Conservation (phyloP, 2,113 vertebrate species). For the Chauna torquata region DNA sequence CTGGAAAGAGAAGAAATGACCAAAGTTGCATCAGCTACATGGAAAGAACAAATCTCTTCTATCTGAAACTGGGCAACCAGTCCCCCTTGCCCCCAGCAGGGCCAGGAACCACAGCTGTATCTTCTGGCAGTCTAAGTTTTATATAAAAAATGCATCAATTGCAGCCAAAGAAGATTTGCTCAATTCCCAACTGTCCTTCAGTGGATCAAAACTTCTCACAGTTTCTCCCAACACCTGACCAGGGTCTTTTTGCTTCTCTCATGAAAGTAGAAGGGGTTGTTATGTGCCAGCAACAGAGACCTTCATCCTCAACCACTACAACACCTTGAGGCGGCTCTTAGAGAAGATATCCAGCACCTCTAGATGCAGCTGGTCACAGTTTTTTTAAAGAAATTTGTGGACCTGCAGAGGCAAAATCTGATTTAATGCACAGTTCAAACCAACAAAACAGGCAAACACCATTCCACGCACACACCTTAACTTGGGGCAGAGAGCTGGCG, state of each 20-base stretch:
- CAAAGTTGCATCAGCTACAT: neutral
- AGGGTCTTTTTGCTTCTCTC: neutral
- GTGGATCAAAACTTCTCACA: neutral
- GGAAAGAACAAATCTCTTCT: neutral
- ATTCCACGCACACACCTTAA: neutral
- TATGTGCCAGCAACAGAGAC: neutral
- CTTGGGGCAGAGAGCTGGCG: neutral
- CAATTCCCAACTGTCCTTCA: neutral
- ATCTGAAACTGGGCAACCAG: neutral
- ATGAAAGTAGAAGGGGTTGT: neutral
- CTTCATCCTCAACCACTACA: neutral
- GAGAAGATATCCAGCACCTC: slow-evolving; percentile 86
- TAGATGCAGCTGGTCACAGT: slow-evolving; percentile 84
- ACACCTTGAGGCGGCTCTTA: slow-evolving; percentile 86
- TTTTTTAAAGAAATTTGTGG: slow-evolving; percentile 91
- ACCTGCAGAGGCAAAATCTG: slow-evolving; percentile 77
- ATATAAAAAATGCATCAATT: neutral
- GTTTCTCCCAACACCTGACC: neutral
- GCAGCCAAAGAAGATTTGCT: fast-evolving
- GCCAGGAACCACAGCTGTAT: neutral
- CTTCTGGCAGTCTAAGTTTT: neutral
- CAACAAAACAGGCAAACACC: neutral
- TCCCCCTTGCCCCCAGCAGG: neutral
- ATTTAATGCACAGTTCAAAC: neutral
- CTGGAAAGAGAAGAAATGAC: slow-evolving; percentile 58